phyloP scores from a whole-genome alignment of 2,113 vertebrate species.

The Prionailurus viverrinus region DNA sequence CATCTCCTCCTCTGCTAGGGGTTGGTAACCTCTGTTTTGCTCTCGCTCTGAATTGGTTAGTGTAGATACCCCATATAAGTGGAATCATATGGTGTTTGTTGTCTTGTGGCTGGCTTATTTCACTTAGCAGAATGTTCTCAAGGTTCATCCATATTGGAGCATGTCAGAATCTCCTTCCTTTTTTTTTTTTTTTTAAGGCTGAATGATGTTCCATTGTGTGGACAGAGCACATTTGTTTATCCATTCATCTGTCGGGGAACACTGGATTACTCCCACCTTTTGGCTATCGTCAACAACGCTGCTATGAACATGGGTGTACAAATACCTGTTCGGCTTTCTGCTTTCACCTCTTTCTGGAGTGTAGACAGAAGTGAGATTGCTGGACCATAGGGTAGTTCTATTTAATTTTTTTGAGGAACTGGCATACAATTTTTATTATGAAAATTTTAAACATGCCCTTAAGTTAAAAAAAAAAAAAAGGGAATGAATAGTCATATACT shows the following conservation, averaged over 20 bases:
- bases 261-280: not conserved
- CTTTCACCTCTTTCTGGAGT: not conserved
- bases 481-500: not conserved
- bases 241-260: not conserved
- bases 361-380: not conserved
- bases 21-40: not conserved
- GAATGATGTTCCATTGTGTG: not conserved
- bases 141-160: not conserved
- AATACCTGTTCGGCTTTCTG: not conserved
- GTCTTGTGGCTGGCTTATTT: not conserved
- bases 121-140: not conserved
- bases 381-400: not conserved
- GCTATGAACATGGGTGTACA: not conserved
- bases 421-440: not conserved
- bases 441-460: not conserved
- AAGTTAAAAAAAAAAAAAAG: not conserved
- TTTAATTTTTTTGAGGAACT: slow-evolving; percentile 25
- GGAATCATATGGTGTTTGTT: not conserved
- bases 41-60: not conserved
- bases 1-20: no score
- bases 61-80: not conserved
- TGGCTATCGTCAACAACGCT: not conserved
- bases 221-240: not conserved
- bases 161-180: not conserved
- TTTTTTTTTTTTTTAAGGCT: not conserved